Evolutionary conservation across 2,113 vertebrate species (phyloP), one percentile per base, ranked within the genome.

Genomic region (Furnarius figulus): DNA sequence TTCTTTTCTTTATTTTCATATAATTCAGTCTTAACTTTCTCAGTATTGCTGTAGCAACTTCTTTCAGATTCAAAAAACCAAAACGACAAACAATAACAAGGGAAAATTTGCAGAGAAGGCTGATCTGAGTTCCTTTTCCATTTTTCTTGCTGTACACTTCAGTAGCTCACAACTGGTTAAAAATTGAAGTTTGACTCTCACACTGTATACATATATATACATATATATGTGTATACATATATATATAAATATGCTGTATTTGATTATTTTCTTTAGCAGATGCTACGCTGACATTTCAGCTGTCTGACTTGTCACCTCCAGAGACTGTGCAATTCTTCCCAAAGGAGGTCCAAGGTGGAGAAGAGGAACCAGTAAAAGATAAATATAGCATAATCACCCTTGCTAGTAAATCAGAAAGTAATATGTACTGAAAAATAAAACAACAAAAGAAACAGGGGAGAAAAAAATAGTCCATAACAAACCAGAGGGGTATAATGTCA

Each of bases 231-330:
- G 33, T n/a, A 37, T 81, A 89, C 20, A 46, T 19, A 46, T 46
- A 46, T 46, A 20, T 46, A 46, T 7, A 44, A 44, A 44, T 76
- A 73, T 89, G 93, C 37, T 37, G 53, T n/a, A 59, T 42, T 95
- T 66, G 87, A 62, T 96, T 93, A 82, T 90, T 93, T 96, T 91
- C 61, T 91, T 76, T 40, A 92, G 52, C 68, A 94, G 46, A 66
- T 85, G 17, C 28, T 58, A 14, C 56, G 25, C 63, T 89, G 94
- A 39, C 63, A 93, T 85, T 96, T 97, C 31, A 80, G 4, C 35
- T 83, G 28, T 78, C 81, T 71, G 15, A 88, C 16, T 86, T 56
- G 24, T 49, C 49, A 87, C 40, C 20, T 81, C 22, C n/a, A 72
- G 55, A 58, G 49, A 19, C 6, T 65, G 14, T 75, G n/a, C 85